Percentiles rank a stretch among this genome's conserved stretches.
These are phyloP conservation scores for Drosophila tsacasi DNA, from an alignment of 1,140 invertebrate species.

Conservation along the genomic window DNA sequence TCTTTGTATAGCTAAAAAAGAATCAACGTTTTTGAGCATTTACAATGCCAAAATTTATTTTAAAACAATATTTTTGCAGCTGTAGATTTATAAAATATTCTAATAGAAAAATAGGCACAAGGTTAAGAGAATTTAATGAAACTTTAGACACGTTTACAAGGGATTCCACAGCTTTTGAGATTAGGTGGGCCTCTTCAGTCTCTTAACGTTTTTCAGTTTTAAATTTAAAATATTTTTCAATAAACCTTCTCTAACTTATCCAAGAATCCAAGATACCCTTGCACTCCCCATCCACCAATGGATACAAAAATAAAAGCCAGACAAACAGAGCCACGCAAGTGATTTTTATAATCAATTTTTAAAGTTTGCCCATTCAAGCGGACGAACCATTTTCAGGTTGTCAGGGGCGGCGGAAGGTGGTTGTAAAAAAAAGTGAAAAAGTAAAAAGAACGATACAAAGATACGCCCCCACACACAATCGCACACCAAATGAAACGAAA, in stretches of 20 bases:
- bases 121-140: neutral
- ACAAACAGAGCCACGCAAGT: slow-evolving; percentile 33
- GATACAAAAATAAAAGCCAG: slow-evolving; percentile 13
- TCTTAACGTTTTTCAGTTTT: too few relatives aligned
- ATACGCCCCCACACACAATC: slow-evolving; percentile 7
- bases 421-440: slow-evolving; percentile 2
- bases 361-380: slow-evolving; percentile 36
- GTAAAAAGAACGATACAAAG: slow-evolving; percentile 4
- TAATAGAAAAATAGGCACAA: neutral
- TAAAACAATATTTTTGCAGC: neutral
- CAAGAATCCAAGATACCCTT: neutral
- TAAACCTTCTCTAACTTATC: too few relatives aligned
- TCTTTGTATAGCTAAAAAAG: neutral
- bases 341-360: slow-evolving; percentile 61
- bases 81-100: neutral
- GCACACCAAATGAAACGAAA: neutral
- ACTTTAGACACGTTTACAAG: neutral
- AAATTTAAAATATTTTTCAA: too few relatives aligned
- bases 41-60: neutral
- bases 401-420: slow-evolving; percentile 5
- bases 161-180: neutral
- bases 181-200: too few relatives aligned
- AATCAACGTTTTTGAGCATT: neutral
- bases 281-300: neutral
- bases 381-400: slow-evolving; percentile 20